phyloP scores from a whole-genome alignment of 1,140 invertebrate genomes.

The Ditylenchus dipsaci region DNA sequence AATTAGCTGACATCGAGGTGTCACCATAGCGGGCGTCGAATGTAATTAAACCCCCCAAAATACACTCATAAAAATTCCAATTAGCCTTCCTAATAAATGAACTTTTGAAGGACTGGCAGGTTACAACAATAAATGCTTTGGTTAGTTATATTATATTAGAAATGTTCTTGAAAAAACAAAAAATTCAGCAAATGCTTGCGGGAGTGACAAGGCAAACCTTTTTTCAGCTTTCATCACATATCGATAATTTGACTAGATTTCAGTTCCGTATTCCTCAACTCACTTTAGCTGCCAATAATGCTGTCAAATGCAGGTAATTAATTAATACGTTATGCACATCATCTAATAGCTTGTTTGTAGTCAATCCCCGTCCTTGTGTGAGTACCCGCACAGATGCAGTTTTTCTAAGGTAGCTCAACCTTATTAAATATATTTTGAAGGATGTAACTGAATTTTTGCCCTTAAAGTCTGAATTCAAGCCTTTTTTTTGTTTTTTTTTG shows the following conservation, averaged over 20 bases:
- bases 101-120: not conserved
- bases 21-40: no score
- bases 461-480: no score
- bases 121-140: slow-evolving; percentile 7
- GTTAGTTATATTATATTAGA: slow-evolving; percentile 1
- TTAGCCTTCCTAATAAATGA: not conserved
- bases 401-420: not conserved
- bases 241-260: slow-evolving; percentile 1
- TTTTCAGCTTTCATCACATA: not conserved
- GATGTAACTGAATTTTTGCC: no score
- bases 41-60: no score
- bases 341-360: not conserved
- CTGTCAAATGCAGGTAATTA: slow-evolving; percentile 14
- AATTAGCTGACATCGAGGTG: no score
- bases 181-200: slow-evolving; percentile 28
- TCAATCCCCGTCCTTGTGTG: not conserved
- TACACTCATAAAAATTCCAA: no score
- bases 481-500: no score
- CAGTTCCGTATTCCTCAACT: slow-evolving; percentile 24
- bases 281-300: slow-evolving; percentile 16
- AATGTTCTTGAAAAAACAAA: not conserved
- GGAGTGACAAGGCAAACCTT: not conserved
- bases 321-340: no score
- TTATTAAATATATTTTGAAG: no score
- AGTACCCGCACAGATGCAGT: slow-evolving; percentile 12